Percentiles rank a stretch among this genome's conserved stretches.
phyloP scores from a whole-genome alignment of 1,140 invertebrate genomes.

The Eurosta solidaginis region DNA sequence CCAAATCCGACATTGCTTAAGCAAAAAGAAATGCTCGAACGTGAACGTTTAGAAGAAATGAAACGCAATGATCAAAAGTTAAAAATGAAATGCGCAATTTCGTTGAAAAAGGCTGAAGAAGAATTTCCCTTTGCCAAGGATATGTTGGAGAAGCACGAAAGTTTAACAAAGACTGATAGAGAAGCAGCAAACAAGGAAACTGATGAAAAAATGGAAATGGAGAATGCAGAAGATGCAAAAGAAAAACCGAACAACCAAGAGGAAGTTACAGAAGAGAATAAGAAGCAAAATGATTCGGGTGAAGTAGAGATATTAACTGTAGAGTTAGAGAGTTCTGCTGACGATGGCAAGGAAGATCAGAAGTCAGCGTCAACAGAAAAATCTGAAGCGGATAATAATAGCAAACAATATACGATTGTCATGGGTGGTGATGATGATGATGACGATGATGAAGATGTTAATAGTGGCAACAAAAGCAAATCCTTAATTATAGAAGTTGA shows the following conservation, averaged over 20 bases:
- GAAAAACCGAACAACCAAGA: background rate
- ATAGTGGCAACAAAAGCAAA: background rate
- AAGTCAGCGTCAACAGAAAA: background rate
- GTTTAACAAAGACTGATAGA: background rate
- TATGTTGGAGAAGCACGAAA: slow-evolving; percentile 15
- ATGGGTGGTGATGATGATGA: slow-evolving; percentile 3
- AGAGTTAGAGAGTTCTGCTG: background rate
- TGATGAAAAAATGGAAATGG: background rate
- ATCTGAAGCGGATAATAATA: background rate
- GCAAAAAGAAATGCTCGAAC: slow-evolving; percentile 40
- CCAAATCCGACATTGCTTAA: slow-evolving; percentile 54
- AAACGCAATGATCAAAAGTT: slow-evolving; percentile 49
- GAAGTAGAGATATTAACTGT: background rate
- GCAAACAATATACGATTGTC: background rate
- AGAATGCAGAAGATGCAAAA: background rate
- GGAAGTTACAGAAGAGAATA: background rate
- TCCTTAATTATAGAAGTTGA: slow-evolving; percentile 1
- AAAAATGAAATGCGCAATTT: slow-evolving; percentile 47
- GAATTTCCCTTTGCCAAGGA: slow-evolving; percentile 43
- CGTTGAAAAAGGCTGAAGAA: slow-evolving; percentile 45
- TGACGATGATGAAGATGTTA: background rate
- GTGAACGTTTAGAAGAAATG: slow-evolving; percentile 48
- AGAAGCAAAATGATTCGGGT: background rate
- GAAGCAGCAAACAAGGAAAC: background rate
- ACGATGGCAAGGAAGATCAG: background rate